These are phyloP conservation scores for Campoletis raptor DNA, from an alignment of 2,888 invertebrate species.

Conservation along the genomic window DNA sequence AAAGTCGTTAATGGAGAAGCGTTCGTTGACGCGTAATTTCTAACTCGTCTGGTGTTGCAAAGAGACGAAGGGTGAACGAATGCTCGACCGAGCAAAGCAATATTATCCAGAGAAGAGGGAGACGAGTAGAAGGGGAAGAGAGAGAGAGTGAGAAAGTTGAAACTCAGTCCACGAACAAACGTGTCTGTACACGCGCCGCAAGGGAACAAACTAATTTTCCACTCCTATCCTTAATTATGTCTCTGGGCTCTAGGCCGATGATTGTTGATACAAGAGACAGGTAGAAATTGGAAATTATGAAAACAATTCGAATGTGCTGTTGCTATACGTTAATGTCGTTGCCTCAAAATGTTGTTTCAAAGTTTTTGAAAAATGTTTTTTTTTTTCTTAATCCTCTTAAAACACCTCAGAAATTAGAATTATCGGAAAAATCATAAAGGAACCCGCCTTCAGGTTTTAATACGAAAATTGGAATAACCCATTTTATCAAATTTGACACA, in stretches of 20 bases:
- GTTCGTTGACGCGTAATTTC: slow-evolving; percentile 54
- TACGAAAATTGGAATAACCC: neutral
- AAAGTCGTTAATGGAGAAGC: slow-evolving; percentile 55
- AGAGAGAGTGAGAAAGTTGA: neutral
- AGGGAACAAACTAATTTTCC: slow-evolving; percentile 58
- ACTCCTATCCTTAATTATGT: slow-evolving; percentile 50
- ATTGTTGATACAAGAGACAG: slow-evolving; percentile 32
- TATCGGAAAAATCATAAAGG: neutral
- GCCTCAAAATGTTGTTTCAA: neutral
- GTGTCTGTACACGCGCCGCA: slow-evolving; percentile 1
- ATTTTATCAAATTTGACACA: neutral
- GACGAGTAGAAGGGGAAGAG: neutral
- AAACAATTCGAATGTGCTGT: neutral
- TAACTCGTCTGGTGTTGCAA: slow-evolving; percentile 36
- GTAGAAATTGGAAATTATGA: slow-evolving; percentile 27
- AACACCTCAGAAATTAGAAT: neutral
- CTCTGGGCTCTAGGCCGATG: slow-evolving; percentile 19
- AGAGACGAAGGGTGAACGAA: slow-evolving; percentile 52
- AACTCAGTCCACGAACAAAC: neutral
- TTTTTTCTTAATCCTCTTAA: neutral
- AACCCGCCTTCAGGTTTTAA: neutral
- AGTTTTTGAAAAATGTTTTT: neutral
- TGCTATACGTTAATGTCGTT: neutral
- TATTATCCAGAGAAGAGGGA: neutral
- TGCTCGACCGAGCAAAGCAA: slow-evolving; percentile 39